Evolutionary conservation across 2,797 vertebrate species (phyloP).

Genomic region (Pachyuromys duprasi): DNA sequence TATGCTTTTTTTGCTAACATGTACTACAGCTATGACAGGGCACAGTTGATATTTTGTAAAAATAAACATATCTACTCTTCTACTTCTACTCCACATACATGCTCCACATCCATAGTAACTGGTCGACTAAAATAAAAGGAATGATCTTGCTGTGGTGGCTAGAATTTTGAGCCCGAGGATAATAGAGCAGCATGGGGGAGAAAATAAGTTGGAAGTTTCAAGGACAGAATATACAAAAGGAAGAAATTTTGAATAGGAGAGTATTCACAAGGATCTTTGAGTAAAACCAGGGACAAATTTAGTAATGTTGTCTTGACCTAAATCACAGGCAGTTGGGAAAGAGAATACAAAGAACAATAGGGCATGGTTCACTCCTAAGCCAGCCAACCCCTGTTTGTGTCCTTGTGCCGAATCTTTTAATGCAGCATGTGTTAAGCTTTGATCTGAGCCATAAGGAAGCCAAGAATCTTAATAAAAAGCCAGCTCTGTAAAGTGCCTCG

Average conservation of each 20-base stretch:
- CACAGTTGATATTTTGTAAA: conserved; percentile 24
- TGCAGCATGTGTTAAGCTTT: conserved; percentile 20
- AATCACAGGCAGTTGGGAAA: background rate
- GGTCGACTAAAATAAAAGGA: background rate
- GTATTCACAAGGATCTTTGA: conserved; percentile 25
- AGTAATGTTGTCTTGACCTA: background rate
- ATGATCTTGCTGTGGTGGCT: background rate
- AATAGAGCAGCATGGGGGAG: background rate
- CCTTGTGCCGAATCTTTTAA: background rate
- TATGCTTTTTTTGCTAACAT: background rate
- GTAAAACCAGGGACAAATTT: background rate
- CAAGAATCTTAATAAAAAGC: background rate
- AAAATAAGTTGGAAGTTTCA: background rate
- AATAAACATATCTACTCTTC: background rate
- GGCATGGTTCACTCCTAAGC: background rate
- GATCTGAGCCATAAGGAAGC: background rate
- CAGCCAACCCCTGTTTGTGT: background rate
- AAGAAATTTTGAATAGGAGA: background rate
- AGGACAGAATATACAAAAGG: background rate
- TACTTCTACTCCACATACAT: background rate
- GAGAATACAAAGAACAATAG: background rate
- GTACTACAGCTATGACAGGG: background rate
- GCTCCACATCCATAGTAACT: background rate
- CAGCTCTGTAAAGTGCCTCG: background rate
- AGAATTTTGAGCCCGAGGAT: background rate